Evolutionary conservation across 2,888 invertebrate species (phyloP).

Genomic region (Parthenolecanium corni): DNA sequence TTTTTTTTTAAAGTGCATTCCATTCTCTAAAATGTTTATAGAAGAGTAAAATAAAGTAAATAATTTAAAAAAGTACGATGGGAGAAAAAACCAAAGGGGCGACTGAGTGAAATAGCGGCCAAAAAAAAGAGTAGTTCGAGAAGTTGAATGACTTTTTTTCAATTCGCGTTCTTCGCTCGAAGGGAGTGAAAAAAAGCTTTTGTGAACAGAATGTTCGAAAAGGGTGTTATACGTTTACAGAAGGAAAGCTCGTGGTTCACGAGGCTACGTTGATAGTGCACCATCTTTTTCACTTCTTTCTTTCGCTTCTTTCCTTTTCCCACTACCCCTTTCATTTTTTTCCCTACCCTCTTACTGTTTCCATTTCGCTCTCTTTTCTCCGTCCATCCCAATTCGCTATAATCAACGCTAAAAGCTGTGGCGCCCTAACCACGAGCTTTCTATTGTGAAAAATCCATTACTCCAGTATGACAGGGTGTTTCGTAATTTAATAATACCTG

Average conservation of each 20-base stretch:
- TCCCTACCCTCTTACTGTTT: background rate
- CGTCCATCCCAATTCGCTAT: constrained; percentile 9
- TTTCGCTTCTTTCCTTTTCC: background rate
- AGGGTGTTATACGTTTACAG: background rate
- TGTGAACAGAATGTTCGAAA: constrained; percentile 1
- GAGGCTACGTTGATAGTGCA: background rate
- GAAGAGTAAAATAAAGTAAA: constrained; percentile 6
- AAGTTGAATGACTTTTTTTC: constrained; percentile 16
- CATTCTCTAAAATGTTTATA: constrained; percentile 2
- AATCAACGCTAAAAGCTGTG: constrained; percentile 30
- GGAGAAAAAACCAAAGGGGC: background rate
- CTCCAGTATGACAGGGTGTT: constrained; percentile 21
- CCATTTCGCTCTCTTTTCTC: background rate
- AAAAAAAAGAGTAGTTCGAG: background rate
- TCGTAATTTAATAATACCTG: constrained; percentile 29
- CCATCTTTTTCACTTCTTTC: background rate
- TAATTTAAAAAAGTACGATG: background rate
- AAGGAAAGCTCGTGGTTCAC: background rate
- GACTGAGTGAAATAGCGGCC: background rate
- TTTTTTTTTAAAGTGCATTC: too few relatives aligned
- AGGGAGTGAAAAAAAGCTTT: background rate
- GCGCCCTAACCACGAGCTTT: constrained; percentile 24
- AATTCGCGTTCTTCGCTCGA: background rate
- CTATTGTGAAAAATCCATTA: constrained; percentile 29
- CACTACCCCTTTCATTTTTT: background rate